Conservation (phyloP, 2,888 invertebrate genomes). For the Seira sanloemensis region DNA sequence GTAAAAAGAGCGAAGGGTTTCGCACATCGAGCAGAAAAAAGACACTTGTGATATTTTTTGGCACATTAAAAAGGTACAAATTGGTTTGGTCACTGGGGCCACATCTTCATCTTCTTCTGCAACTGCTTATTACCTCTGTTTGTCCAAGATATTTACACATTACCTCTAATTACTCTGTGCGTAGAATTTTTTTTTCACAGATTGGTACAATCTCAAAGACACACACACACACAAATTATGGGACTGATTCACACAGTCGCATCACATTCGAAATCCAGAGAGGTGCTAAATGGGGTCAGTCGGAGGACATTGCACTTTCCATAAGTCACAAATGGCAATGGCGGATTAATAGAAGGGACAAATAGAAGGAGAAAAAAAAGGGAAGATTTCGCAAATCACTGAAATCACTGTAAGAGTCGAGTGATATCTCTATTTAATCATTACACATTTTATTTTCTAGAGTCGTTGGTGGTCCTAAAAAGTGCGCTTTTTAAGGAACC, state of each 20-base stretch:
- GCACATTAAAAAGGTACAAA: neutral
- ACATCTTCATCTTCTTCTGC: neutral
- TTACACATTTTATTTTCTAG: neutral
- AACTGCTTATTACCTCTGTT: neutral
- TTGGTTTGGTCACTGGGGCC: neutral
- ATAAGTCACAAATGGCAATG: neutral
- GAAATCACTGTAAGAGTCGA: neutral
- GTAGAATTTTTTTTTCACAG: neutral
- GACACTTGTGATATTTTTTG: neutral
- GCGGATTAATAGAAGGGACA: neutral
- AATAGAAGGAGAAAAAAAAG: too few relatives aligned
- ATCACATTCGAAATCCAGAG: neutral
- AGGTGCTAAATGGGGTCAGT: neutral
- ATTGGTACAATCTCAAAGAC: conserved; percentile 1
- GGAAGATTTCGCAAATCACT: neutral
- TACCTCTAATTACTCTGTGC: neutral
- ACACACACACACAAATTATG: too few relatives aligned
- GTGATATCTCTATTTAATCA: too few relatives aligned
- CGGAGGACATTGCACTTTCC: neutral
- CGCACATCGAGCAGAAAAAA: too few relatives aligned
- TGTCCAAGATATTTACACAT: conserved; percentile 7
- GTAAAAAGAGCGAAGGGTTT: too few relatives aligned
- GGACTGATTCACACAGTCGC: neutral
- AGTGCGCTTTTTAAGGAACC: neutral
- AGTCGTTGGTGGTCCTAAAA: conserved; percentile 11